These are phyloP conservation scores for Phyllostomus hastatus DNA, from an alignment of 2,113 vertebrate species.

Conservation along the genomic window DNA sequence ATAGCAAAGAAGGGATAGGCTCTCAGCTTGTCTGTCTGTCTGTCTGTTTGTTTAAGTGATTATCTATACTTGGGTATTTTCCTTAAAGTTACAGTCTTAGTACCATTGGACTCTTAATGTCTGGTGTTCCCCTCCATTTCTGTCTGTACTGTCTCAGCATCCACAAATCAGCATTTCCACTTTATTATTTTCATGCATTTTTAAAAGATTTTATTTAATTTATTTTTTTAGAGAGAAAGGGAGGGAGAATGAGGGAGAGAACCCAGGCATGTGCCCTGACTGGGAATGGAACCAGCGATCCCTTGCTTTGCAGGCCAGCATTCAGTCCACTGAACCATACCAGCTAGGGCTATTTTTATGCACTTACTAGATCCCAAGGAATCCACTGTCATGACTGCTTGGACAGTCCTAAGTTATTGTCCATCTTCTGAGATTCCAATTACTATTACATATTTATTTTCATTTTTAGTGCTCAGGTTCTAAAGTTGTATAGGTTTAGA, in stretches of 20 bases:
- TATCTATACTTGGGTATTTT: background rate
- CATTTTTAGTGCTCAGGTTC: background rate
- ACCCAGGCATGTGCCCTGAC: too few species aligned
- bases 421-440: background rate
- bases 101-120: background rate
- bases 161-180: background rate
- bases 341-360: background rate
- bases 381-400: background rate
- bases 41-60: background rate
- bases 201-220: too few species aligned
- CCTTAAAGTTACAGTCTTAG: background rate
- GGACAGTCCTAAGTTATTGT: background rate
- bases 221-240: too few species aligned
- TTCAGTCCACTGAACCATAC: too few species aligned
- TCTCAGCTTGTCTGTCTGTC: background rate
- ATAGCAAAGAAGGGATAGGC: background rate
- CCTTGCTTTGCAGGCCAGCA: too few species aligned
- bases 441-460: background rate
- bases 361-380: background rate
- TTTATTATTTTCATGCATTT: background rate
- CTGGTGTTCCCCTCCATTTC: background rate
- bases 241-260: too few species aligned
- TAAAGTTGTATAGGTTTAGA: background rate
- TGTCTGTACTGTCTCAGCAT: background rate
- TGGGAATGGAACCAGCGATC: too few species aligned